Percentiles rank a stretch among this genome's conserved stretches.
Evolutionary conservation across 2,888 invertebrate species (phyloP).

Genomic region (Perizoma affinitatum): DNA sequence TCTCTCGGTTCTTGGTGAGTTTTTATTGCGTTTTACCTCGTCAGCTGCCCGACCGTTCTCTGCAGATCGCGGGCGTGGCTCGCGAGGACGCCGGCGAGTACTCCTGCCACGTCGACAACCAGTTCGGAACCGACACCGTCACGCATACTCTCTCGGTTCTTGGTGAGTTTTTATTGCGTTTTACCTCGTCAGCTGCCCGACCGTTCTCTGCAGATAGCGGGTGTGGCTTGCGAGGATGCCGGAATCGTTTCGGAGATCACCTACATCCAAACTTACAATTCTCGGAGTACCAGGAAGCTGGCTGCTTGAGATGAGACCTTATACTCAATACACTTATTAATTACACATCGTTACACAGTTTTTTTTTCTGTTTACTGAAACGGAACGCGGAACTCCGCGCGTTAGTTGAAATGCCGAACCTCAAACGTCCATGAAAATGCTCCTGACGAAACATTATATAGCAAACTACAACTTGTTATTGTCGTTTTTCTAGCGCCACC

Average conservation of each 20-base stretch:
- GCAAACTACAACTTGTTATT: not conserved
- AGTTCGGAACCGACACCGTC: slow-evolving; percentile 95
- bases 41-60: slow-evolving; percentile 94
- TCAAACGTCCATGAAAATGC: too few species aligned
- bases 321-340: too few species aligned
- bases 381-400: too few species aligned
- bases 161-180: slow-evolving; percentile 72
- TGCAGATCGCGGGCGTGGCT: slow-evolving; percentile 95
- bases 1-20: slow-evolving; percentile 91
- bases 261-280: too few species aligned
- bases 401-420: too few species aligned
- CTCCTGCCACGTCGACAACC: slow-evolving; percentile 96
- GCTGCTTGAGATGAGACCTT: not conserved
- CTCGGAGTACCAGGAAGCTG: too few species aligned
- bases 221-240: slow-evolving; percentile 94
- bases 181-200: slow-evolving; percentile 89
- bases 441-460: too few species aligned
- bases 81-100: slow-evolving; percentile 97
- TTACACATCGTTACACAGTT: too few species aligned
- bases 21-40: slow-evolving; percentile 56
- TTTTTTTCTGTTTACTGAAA: too few species aligned
- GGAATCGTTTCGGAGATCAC: too few species aligned
- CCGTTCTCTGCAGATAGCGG: slow-evolving; percentile 95
- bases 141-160: slow-evolving; percentile 95
- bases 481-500: slow-evolving; percentile 65